A percentile compares a stretch with the other conserved stretches of the same genome.
These are phyloP conservation scores for Lydus trimaculatus DNA, from an alignment of 2,888 invertebrate genomes.

Conservation along the genomic window DNA sequence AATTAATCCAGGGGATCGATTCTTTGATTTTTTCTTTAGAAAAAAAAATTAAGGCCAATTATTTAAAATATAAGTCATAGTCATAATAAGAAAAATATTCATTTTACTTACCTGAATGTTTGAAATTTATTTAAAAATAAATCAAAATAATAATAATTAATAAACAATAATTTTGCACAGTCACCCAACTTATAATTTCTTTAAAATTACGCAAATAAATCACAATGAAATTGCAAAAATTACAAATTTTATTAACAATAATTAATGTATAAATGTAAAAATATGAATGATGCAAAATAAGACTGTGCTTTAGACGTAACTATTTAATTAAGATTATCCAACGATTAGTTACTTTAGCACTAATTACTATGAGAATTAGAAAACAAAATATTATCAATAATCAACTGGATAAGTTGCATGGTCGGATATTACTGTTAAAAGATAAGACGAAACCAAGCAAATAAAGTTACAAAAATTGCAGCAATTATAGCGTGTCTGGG, in stretches of 20 bases:
- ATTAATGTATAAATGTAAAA: too few species aligned
- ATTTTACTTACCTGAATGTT: neutral
- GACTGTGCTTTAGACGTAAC: neutral
- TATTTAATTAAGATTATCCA: neutral
- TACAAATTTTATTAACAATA: too few species aligned
- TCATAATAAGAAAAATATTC: neutral
- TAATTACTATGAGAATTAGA: too few species aligned
- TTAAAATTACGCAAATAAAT: neutral
- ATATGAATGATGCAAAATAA: neutral
- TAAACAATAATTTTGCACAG: neutral
- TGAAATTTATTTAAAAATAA: neutral
- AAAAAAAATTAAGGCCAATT: slow-evolving; percentile 1
- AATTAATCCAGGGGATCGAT: neutral
- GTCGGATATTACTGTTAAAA: too few species aligned
- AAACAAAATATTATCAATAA: too few species aligned
- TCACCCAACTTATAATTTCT: neutral
- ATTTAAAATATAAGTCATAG: neutral
- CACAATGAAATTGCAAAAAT: neutral
- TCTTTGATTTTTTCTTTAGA: neutral
- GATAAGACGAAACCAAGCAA: too few species aligned
- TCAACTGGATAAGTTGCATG: too few species aligned
- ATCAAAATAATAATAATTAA: too few species aligned
- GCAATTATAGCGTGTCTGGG: too few species aligned
- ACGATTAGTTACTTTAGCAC: neutral
- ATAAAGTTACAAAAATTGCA: too few species aligned